Percentiles rank a stretch among this genome's conserved stretches.
These are phyloP conservation scores for Tolypeutes matacus DNA, from an alignment of 2,797 vertebrate species.

Conservation along the genomic window DNA sequence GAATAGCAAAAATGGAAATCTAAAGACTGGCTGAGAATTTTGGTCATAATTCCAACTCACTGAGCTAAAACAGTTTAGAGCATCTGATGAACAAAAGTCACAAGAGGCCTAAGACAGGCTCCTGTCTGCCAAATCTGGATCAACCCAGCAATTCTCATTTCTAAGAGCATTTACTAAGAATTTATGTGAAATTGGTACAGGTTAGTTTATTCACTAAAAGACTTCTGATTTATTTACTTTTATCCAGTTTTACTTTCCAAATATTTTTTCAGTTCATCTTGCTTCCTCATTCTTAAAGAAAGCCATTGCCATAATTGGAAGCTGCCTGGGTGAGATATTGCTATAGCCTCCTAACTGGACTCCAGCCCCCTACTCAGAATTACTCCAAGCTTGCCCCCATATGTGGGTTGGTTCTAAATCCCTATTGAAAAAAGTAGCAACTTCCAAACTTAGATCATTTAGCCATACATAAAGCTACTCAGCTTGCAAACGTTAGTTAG, in stretches of 20 bases:
- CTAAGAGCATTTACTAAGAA: conserved; percentile 16
- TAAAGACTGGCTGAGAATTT: background rate
- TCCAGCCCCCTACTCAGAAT: background rate
- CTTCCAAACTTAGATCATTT: background rate
- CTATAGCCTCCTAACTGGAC: background rate
- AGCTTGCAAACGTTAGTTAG: too few relatives aligned
- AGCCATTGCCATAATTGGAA: background rate
- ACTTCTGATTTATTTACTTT: too few relatives aligned
- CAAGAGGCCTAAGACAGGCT: background rate
- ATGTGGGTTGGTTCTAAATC: background rate
- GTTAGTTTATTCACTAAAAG: background rate
- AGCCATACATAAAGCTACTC: too few relatives aligned
- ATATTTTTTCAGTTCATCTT: background rate
- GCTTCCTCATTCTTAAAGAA: too few relatives aligned
- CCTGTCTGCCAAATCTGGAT: background rate
- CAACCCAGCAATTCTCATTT: background rate
- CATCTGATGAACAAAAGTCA: background rate
- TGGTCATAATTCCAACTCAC: background rate
- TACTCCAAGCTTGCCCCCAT: background rate
- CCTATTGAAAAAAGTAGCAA: conserved; percentile 16
- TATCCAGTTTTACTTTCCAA: too few relatives aligned
- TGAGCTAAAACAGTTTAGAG: background rate
- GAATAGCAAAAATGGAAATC: background rate
- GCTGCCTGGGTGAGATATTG: background rate
- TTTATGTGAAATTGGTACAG: background rate